Conservation (phyloP, 2,113 vertebrate species). For the Sitta europaea region DNA sequence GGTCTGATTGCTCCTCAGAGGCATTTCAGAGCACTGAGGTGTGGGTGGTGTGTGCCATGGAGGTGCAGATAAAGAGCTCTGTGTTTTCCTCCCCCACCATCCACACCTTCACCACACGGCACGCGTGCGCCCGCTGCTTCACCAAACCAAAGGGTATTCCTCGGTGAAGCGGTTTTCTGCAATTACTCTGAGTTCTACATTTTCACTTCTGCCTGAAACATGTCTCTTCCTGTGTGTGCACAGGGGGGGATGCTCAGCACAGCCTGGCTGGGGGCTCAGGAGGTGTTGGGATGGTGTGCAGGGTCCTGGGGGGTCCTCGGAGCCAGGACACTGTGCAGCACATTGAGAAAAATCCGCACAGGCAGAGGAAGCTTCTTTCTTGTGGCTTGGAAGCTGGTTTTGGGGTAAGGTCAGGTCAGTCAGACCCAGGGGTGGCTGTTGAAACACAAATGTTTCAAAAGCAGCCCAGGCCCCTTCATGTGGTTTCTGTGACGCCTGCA, state of each 20-base stretch:
- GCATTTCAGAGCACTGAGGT: background rate
- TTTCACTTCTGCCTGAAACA: conserved; percentile 41
- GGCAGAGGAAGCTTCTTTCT: background rate
- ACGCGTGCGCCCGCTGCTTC: background rate
- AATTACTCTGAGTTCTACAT: background rate
- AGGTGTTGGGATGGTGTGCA: background rate
- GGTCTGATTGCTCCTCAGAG: background rate
- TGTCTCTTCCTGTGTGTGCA: background rate
- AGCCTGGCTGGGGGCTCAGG: fast-evolving
- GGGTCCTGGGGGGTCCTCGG: background rate
- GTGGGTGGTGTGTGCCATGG: background rate
- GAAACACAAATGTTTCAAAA: conserved; percentile 1
- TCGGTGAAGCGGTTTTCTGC: conserved; percentile 51
- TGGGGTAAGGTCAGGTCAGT: background rate
- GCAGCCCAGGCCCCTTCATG: background rate
- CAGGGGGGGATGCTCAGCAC: background rate
- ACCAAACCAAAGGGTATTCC: conserved; percentile 55
- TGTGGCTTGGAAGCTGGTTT: background rate
- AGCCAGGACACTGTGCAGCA: fast-evolving
- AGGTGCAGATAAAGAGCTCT: background rate
- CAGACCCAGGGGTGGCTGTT: background rate
- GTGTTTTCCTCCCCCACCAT: background rate
- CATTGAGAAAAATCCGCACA: background rate
- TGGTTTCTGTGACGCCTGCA: background rate
- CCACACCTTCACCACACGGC: background rate